Evolutionary conservation across 2,888 invertebrate genomes (phyloP).

Genomic region (Chelonus formosanus): DNA sequence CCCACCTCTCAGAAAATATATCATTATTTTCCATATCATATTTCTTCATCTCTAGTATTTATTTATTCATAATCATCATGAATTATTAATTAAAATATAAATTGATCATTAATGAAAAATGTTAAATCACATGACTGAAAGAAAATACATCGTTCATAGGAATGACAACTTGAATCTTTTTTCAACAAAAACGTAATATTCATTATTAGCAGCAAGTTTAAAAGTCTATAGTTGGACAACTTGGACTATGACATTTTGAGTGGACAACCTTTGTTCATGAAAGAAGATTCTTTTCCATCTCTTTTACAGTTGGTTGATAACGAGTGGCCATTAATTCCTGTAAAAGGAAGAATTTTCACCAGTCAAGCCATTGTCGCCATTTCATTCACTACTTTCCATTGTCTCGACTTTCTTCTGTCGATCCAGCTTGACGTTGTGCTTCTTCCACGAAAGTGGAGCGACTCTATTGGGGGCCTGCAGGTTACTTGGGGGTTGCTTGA

Average conservation of each 20-base stretch:
- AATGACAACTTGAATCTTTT: too few relatives aligned
- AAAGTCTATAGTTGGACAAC: constrained; percentile 1
- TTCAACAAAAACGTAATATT: too few relatives aligned
- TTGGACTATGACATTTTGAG: constrained; percentile 9
- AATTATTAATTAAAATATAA: too few relatives aligned
- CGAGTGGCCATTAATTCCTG: constrained; percentile 33
- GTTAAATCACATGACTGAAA: too few relatives aligned
- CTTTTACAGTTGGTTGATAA: constrained; percentile 24
- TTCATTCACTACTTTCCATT: constrained; percentile 31
- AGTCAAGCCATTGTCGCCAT: constrained; percentile 32
- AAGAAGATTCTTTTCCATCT: constrained; percentile 24
- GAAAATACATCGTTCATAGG: too few relatives aligned
- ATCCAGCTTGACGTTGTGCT: constrained; percentile 28
- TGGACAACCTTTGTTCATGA: constrained; percentile 27
- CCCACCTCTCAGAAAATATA: too few relatives aligned
- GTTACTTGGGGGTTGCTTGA: constrained; percentile 21
- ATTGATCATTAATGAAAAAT: too few relatives aligned
- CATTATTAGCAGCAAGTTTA: background rate
- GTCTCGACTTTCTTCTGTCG: constrained; percentile 37
- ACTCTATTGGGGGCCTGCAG: constrained; percentile 3
- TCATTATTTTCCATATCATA: too few relatives aligned
- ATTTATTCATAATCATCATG: too few relatives aligned
- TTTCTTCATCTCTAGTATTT: too few relatives aligned
- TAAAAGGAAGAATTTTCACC: constrained; percentile 21
- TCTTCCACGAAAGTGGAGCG: constrained; percentile 18